phyloP scores from a whole-genome alignment of 1,140 invertebrate species.

The Aphaenogaster rudis region DNA sequence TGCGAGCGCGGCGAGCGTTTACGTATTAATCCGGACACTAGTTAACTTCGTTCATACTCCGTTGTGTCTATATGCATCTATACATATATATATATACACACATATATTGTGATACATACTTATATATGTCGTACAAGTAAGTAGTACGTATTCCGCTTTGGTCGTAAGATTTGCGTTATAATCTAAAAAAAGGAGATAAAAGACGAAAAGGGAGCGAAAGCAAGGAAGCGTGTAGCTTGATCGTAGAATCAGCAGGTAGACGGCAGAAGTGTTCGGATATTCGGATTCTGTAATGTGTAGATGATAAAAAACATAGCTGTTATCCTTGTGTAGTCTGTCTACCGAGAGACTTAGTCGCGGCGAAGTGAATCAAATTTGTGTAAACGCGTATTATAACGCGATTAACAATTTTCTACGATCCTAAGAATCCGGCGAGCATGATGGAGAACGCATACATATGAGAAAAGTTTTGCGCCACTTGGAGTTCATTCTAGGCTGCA shows the following conservation, averaged over 20 bases:
- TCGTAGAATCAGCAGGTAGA: constrained; percentile 33
- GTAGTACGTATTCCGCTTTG: constrained; percentile 50
- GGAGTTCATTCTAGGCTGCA: not conserved
- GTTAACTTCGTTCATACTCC: constrained; percentile 34
- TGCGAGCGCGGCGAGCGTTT: constrained; percentile 35
- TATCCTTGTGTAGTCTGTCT: constrained; percentile 35
- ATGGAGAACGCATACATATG: not conserved
- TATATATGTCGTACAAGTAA: constrained; percentile 45
- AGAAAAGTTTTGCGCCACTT: not conserved
- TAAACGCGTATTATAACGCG: constrained; percentile 18
- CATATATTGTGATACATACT: constrained; percentile 50
- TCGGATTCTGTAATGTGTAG: constrained; percentile 46
- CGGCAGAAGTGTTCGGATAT: constrained; percentile 36
- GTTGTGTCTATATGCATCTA: constrained; percentile 32
- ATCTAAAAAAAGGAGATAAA: constrained; percentile 28
- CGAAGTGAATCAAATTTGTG: constrained; percentile 40
- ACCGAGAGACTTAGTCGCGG: constrained; percentile 27
- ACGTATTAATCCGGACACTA: constrained; percentile 21
- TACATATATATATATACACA: constrained; percentile 18
- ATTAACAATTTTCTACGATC: constrained; percentile 30
- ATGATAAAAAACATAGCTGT: constrained; percentile 48
- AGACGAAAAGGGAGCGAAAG: not conserved
- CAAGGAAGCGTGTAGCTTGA: constrained; percentile 8
- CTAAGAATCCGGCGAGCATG: not conserved
- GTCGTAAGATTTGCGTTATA: constrained; percentile 47